These are phyloP conservation scores for Nyleta sp. DNA, from an alignment of 2,888 invertebrate genomes.

Conservation along the genomic window DNA sequence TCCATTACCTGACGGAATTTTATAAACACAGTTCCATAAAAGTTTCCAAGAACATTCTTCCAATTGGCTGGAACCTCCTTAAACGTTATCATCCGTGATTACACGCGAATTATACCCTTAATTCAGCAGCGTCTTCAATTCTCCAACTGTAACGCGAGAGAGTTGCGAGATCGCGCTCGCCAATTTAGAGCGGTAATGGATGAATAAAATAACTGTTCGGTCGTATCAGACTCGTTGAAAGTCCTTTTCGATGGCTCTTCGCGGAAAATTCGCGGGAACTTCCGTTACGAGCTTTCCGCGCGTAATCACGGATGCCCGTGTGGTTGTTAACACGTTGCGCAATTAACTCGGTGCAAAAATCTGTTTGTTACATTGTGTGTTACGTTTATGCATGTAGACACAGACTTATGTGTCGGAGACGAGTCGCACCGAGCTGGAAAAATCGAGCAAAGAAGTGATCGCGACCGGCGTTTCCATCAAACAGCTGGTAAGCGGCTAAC, in stretches of 20 bases:
- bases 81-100: too few species aligned
- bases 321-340: slow-evolving; percentile 36
- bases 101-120: too few species aligned
- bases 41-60: too few species aligned
- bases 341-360: slow-evolving; percentile 36
- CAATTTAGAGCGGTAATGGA: too few species aligned
- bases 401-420: slow-evolving; percentile 81
- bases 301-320: slow-evolving; percentile 35
- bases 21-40: too few species aligned
- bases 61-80: too few species aligned
- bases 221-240: slow-evolving; percentile 1
- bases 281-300: slow-evolving; percentile 45
- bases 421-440: slow-evolving; percentile 78
- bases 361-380: slow-evolving; percentile 67
- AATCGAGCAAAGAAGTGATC: slow-evolving; percentile 80
- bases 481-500: slow-evolving; percentile 82
- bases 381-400: slow-evolving; percentile 79
- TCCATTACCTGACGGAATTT: too few species aligned
- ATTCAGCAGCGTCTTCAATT: too few species aligned
- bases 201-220: too few species aligned
- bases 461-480: slow-evolving; percentile 83
- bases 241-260: slow-evolving; percentile 17
- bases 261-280: slow-evolving; percentile 25
- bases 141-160: too few species aligned
- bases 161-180: too few species aligned